Percentiles rank a stretch among this genome's conserved stretches.
These are phyloP conservation scores for Myotis pilosus DNA, from an alignment of 2,797 vertebrate genomes.

Conservation along the genomic window DNA sequence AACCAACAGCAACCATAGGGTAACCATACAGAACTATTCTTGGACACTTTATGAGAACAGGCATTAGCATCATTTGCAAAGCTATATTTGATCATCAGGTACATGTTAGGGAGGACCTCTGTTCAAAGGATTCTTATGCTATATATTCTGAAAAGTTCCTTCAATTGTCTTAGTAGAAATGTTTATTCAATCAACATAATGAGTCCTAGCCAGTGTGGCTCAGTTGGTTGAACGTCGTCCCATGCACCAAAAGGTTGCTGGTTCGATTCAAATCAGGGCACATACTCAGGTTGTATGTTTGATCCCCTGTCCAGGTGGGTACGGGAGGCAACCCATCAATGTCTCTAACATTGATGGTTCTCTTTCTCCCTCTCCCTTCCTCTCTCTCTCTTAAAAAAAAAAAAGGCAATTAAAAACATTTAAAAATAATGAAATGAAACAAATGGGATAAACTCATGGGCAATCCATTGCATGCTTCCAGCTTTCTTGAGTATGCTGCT, in stretches of 20 bases:
- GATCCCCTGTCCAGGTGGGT: neutral
- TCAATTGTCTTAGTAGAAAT: neutral
- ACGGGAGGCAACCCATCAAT: neutral
- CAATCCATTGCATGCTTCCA: neutral
- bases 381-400: neutral
- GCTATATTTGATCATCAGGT: neutral
- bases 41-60: neutral
- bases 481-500: neutral
- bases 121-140: neutral
- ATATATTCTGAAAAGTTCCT: neutral
- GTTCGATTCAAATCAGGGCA: neutral
- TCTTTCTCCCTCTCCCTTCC: neutral
- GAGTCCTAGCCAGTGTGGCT: neutral
- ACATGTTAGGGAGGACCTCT: neutral
- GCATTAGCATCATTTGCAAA: neutral
- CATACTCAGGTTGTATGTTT: neutral
- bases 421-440: neutral
- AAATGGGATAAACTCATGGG: neutral
- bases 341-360: neutral
- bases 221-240: neutral
- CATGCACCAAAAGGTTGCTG: neutral
- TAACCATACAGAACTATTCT: neutral
- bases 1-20: neutral
- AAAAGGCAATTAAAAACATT: too few species aligned
- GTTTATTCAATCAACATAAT: conserved; percentile 13